A percentile compares a stretch with the other conserved stretches of the same genome.
These are phyloP conservation scores for Periophthalmodon schlosseri DNA, from an alignment of 2,113 vertebrate species.

Conservation along the genomic window DNA sequence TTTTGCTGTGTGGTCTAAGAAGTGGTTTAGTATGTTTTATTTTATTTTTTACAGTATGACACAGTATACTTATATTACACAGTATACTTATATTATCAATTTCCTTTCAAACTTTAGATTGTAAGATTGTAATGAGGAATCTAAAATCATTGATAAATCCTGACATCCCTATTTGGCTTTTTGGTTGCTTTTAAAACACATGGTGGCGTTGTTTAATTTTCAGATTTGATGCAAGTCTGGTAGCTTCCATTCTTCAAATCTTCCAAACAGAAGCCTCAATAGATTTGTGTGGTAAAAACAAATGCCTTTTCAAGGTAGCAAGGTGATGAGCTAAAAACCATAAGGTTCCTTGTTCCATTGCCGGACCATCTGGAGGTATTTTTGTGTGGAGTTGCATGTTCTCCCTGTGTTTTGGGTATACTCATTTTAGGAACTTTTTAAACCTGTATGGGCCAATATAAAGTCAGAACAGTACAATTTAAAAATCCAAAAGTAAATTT, in stretches of 20 bases:
- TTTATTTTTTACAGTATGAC: too few species aligned
- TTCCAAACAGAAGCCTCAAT: constrained; percentile 40
- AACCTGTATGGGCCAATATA: not conserved
- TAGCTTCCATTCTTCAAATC: constrained; percentile 9
- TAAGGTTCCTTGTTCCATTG: not conserved
- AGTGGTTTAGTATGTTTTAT: too few species aligned
- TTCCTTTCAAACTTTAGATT: not conserved
- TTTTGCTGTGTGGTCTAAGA: too few species aligned
- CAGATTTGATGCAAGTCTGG: not conserved
- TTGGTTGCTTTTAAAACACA: too few species aligned
- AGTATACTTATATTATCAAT: too few species aligned
- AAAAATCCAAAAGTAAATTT: not conserved
- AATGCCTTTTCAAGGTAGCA: not conserved
- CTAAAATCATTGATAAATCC: not conserved
- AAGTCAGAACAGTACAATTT: not conserved
- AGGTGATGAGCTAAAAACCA: not conserved
- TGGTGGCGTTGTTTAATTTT: too few species aligned
- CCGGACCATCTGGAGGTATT: not conserved
- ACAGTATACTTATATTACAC: too few species aligned
- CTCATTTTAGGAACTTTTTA: not conserved
- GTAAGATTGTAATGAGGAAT: too few species aligned
- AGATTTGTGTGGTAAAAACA: not conserved
- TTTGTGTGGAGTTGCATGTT: not conserved
- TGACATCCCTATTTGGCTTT: not conserved
- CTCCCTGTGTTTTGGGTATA: not conserved